These are phyloP conservation scores for Tyrannus savana DNA, from an alignment of 2,113 vertebrate genomes.

Conservation along the genomic window DNA sequence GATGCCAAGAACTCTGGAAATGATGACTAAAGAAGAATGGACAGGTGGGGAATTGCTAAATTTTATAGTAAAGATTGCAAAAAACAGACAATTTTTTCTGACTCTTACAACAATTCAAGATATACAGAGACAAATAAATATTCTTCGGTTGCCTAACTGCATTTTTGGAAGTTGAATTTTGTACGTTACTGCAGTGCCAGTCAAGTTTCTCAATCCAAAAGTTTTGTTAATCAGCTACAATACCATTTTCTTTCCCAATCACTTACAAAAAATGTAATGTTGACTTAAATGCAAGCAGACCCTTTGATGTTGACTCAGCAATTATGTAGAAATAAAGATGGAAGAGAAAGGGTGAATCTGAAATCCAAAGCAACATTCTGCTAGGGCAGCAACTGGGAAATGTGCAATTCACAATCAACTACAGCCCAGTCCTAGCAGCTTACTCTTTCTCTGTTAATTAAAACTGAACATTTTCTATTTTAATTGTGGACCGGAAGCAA, in stretches of 20 bases:
- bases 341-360: not conserved
- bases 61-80: not conserved
- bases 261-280: not conserved
- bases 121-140: not conserved
- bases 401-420: not conserved
- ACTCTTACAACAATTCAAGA: not conserved
- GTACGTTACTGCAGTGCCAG: not conserved
- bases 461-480: not conserved
- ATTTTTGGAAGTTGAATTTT: not conserved
- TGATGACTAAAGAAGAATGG: not conserved
- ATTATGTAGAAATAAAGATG: not conserved
- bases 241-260: not conserved
- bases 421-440: not conserved
- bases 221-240: not conserved
- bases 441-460: not conserved
- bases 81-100: not conserved
- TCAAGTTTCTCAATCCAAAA: not conserved
- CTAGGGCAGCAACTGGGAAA: not conserved
- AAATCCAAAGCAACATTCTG: not conserved
- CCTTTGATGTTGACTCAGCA: not conserved
- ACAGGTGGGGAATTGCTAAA: not conserved
- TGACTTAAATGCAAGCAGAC: not conserved
- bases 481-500: not conserved
- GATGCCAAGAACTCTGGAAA: not conserved
- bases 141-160: not conserved